A percentile compares a stretch with the other conserved stretches of the same genome.
These are phyloP conservation scores for Pipra filicauda DNA, from an alignment of 2,113 vertebrate species.

Conservation along the genomic window DNA sequence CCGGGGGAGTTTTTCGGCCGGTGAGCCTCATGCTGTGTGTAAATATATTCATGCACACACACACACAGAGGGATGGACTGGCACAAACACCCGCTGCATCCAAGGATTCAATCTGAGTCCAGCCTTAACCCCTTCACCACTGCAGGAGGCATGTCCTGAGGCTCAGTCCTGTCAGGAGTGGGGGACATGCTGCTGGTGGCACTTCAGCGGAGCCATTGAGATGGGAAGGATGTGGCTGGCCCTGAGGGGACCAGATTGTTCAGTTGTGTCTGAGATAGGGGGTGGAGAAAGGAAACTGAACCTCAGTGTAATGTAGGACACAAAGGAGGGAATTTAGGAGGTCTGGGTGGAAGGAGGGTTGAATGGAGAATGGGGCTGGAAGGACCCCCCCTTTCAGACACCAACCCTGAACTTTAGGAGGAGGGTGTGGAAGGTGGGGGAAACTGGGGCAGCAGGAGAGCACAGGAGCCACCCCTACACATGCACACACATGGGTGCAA, in stretches of 20 bases:
- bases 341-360: not conserved
- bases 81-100: not conserved
- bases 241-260: not conserved
- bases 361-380: not conserved
- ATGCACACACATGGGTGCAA: accelerated
- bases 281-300: not conserved
- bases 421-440: not conserved
- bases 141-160: not conserved
- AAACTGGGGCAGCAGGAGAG: not conserved
- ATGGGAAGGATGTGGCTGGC: not conserved
- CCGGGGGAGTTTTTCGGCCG: accelerated
- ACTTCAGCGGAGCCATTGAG: accelerated
- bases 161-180: accelerated
- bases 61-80: not conserved
- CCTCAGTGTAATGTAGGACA: not conserved
- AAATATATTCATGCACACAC: not conserved
- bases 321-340: not conserved
- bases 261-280: accelerated
- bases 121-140: not conserved
- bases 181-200: accelerated
- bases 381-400: accelerated
- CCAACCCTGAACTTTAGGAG: not conserved
- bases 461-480: not conserved
- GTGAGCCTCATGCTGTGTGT: not conserved
- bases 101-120: not conserved